Evolutionary conservation across 1,140 invertebrate species (phyloP).

Genomic region (Drosophila pectinifera): DNA sequence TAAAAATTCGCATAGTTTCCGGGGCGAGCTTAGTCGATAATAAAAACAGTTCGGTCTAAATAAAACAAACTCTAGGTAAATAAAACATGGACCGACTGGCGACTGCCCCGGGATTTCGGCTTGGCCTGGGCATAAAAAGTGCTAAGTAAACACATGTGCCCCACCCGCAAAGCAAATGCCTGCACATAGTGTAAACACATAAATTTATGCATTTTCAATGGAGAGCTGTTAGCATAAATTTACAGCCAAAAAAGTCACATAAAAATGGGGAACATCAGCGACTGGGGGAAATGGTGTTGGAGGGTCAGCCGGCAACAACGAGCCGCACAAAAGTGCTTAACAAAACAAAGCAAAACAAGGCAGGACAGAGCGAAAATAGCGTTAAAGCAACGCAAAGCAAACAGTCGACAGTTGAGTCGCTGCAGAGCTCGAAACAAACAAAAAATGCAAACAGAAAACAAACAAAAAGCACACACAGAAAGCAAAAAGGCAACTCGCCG

Average conservation of each 20-base stretch:
- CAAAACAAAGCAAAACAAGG: conserved; percentile 56
- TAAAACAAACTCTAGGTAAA: conserved; percentile 70
- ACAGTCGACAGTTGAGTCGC: conserved; percentile 71
- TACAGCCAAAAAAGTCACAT: conserved; percentile 55
- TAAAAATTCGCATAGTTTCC: conserved; percentile 75
- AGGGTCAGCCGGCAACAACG: conserved; percentile 41
- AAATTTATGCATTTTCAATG: conserved; percentile 84
- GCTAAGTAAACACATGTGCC: conserved; percentile 82
- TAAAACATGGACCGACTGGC: conserved; percentile 58
- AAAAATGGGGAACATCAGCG: conserved; percentile 44
- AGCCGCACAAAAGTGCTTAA: conserved; percentile 68
- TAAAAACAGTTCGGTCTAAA: conserved; percentile 44
- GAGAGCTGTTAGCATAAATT: conserved; percentile 84
- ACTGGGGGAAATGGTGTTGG: conserved; percentile 19
- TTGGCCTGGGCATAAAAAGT: conserved; percentile 71
- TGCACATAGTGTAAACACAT: conserved; percentile 83
- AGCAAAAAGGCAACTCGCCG: conserved; percentile 73
- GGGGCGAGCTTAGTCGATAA: conserved; percentile 34
- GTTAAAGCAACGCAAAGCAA: conserved; percentile 81
- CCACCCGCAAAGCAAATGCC: conserved; percentile 57
- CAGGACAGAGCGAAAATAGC: conserved; percentile 67
- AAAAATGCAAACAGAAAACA: conserved; percentile 74
- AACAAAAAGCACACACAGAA: conserved; percentile 51
- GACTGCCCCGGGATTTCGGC: conserved; percentile 26
- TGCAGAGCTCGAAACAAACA: conserved; percentile 53